A percentile compares a stretch with the other conserved stretches of the same genome.
Conservation (phyloP, 2,113 vertebrate genomes). For the Bettongia penicillata region DNA sequence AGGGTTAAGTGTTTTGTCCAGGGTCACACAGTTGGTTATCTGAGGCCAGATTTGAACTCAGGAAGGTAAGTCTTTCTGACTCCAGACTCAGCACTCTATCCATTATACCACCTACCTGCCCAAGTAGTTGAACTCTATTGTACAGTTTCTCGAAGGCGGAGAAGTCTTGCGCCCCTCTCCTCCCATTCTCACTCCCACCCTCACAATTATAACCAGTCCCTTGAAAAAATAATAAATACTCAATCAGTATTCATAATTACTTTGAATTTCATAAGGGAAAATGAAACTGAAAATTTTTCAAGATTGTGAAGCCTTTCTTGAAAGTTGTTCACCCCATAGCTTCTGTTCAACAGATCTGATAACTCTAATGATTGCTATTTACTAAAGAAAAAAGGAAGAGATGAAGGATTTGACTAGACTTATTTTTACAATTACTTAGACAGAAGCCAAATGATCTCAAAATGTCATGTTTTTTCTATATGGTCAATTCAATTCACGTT, state of each 20-base stretch:
- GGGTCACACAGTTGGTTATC: too few relatives aligned
- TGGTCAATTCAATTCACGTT: constrained; percentile 12
- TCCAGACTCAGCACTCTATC: background rate
- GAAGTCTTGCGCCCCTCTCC: background rate
- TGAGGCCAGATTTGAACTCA: background rate
- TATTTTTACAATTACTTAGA: background rate
- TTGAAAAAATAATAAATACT: background rate
- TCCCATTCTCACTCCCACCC: background rate
- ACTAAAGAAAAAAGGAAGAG: background rate
- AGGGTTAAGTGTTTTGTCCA: background rate
- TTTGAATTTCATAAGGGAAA: background rate
- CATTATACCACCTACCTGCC: background rate
- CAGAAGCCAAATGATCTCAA: constrained; percentile 61
- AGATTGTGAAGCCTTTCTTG: background rate
- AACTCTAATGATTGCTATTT: constrained; percentile 5
- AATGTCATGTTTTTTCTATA: constrained; percentile 44
- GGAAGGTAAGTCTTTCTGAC: background rate
- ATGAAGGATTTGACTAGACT: background rate
- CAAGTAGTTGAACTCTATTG: background rate
- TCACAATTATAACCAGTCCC: background rate
- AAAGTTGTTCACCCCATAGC: background rate
- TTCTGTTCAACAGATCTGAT: constrained; percentile 10
- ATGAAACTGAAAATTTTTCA: background rate
- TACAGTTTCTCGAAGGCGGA: background rate
- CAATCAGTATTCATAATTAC: background rate